Percentiles rank a stretch among this genome's conserved stretches.
Evolutionary conservation across 2,113 vertebrate species (phyloP).

Genomic region (Amblyopsis rosae): DNA sequence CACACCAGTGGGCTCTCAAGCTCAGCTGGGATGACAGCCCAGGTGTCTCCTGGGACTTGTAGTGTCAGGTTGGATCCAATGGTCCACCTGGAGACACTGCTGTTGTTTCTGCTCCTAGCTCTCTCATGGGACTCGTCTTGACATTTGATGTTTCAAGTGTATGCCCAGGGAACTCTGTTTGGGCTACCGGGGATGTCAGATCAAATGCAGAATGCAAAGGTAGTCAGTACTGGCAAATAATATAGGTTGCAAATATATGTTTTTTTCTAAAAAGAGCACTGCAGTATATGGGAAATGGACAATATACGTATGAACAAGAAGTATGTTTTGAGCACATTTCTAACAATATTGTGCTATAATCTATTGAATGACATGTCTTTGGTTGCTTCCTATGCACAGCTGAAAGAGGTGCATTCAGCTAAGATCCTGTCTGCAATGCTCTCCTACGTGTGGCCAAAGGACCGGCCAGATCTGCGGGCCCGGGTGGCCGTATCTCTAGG

Average conservation of each 20-base stretch:
- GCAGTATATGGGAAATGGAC: background rate
- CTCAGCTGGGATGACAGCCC: conserved; percentile 71
- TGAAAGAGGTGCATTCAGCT: conserved; percentile 87
- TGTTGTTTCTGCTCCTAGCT: conserved; percentile 44
- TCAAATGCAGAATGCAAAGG: conserved; percentile 31
- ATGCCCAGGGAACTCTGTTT: conserved; percentile 36
- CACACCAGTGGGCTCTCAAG: conserved; percentile 52
- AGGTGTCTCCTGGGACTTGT: conserved; percentile 66
- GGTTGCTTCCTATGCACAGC: conserved; percentile 68
- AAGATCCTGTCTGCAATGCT: conserved; percentile 92
- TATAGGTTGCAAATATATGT: conserved; percentile 3
- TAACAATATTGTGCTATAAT: background rate
- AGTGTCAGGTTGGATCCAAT: conserved; percentile 65
- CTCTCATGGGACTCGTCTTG: conserved; percentile 46
- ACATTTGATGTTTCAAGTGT: conserved; percentile 58
- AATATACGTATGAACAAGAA: background rate
- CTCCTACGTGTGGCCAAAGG: conserved; percentile 93
- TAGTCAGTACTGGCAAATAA: conserved; percentile 25
- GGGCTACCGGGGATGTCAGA: conserved; percentile 36
- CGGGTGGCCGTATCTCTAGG: conserved; percentile 89
- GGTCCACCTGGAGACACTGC: conserved; percentile 69
- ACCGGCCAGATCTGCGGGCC: conserved; percentile 90
- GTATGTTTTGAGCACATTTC: background rate
- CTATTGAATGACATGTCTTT: conserved; percentile 26
- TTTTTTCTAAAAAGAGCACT: background rate